Percentiles rank a stretch among this genome's conserved stretches.
Conservation (phyloP, 2,888 invertebrate species). For the Saturnia pavonia region DNA sequence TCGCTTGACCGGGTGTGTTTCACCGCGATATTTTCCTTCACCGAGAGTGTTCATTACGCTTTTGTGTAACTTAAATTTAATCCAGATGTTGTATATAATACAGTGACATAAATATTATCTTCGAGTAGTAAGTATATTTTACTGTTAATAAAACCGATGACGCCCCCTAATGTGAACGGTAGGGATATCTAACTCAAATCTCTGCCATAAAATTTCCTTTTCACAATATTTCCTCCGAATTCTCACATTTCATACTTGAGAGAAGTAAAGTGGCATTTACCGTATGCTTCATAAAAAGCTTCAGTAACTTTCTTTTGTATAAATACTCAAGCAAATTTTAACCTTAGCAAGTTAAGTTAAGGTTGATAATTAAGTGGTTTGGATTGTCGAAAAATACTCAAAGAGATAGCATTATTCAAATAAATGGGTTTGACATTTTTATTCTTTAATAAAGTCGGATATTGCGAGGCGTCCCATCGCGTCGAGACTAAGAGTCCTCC, state of each 20-base stretch:
- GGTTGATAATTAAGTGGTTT: background rate
- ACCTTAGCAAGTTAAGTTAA: slow-evolving; percentile 14
- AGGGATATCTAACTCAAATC: slow-evolving; percentile 40
- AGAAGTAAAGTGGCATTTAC: slow-evolving; percentile 50
- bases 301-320: slow-evolving; percentile 32
- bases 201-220: slow-evolving; percentile 37
- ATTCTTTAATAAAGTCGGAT: slow-evolving; percentile 60
- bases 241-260: slow-evolving; percentile 36
- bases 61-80: too few relatives aligned
- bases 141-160: background rate
- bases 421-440: slow-evolving; percentile 74
- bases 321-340: slow-evolving; percentile 21
- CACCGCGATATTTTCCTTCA: background rate
- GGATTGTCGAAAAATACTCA: slow-evolving; percentile 28
- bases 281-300: slow-evolving; percentile 55
- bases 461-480: slow-evolving; percentile 27
- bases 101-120: too few relatives aligned
- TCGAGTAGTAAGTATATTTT: background rate
- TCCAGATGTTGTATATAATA: background rate
- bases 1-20: background rate
- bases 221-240: slow-evolving; percentile 34
- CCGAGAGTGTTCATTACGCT: background rate
- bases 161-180: background rate
- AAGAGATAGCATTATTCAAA: slow-evolving; percentile 62
- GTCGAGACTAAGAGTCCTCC: background rate